phyloP scores from a whole-genome alignment of 2,888 invertebrate genomes.

The Empis stercorea region DNA sequence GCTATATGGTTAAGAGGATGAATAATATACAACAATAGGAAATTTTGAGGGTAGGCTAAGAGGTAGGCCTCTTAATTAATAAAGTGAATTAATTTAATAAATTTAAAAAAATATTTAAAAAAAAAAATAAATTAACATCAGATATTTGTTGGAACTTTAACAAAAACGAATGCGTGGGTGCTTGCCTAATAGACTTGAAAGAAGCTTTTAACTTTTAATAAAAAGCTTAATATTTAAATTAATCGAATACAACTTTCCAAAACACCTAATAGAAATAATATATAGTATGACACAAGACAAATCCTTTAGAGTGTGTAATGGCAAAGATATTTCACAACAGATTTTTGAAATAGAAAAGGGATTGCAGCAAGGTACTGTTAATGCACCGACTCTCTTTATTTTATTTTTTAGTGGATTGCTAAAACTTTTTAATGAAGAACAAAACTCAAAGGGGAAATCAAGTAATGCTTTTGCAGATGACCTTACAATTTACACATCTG shows the following conservation, averaged over 20 bases:
- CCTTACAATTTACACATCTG: not conserved
- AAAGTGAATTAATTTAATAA: no score
- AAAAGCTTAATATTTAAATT: not conserved
- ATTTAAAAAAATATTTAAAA: no score
- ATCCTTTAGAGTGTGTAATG: not conserved
- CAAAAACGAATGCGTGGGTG: not conserved
- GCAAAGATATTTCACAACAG: not conserved
- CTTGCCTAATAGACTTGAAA: not conserved
- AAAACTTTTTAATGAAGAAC: not conserved
- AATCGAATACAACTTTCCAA: not conserved
- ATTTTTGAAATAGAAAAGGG: not conserved
- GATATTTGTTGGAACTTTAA: not conserved
- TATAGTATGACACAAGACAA: not conserved
- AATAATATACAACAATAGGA: no score
- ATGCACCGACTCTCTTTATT: not conserved
- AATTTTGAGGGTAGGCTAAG: no score
- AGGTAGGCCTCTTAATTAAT: no score
- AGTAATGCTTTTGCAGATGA: not conserved
- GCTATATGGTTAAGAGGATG: no score
- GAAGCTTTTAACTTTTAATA: not conserved
- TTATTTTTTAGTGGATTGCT: not conserved
- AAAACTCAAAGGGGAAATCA: not conserved
- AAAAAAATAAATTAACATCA: not conserved
- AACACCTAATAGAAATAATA: not conserved
- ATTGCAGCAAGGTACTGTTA: not conserved